Evolutionary conservation across 1,140 invertebrate species (phyloP).

Genomic region (Pseudomyrmex sp.): DNA sequence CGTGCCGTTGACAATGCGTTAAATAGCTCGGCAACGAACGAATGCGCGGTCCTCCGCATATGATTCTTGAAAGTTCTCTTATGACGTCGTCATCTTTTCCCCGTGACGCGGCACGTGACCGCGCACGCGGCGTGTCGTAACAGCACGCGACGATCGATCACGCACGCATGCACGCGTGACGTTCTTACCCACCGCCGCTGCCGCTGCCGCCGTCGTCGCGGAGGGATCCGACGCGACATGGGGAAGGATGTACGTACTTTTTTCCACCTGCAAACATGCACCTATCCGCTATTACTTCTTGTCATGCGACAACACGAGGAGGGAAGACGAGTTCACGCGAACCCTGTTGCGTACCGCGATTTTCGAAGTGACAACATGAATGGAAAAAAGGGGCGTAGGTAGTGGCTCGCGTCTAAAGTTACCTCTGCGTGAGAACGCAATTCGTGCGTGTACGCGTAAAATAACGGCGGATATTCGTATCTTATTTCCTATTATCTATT

Average conservation of each 20-base stretch:
- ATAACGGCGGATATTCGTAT: too few relatives aligned
- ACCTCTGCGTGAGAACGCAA: not conserved
- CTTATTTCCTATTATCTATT: too few relatives aligned
- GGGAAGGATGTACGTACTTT: constrained; percentile 30
- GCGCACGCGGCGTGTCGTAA: constrained; percentile 72
- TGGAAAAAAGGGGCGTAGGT: constrained; percentile 5
- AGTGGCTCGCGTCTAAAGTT: not conserved
- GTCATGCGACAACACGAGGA: not conserved
- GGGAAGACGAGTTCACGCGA: constrained; percentile 1
- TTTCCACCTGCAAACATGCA: constrained; percentile 47
- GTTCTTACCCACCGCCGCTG: not conserved
- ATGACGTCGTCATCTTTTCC: constrained; percentile 59
- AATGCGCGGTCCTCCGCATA: not conserved
- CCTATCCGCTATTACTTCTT: constrained; percentile 10
- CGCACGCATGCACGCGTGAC: constrained; percentile 68
- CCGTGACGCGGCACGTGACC: constrained; percentile 72
- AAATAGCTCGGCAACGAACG: constrained; percentile 6
- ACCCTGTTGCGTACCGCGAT: not conserved
- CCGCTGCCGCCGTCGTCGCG: not conserved
- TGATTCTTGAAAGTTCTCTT: constrained; percentile 69
- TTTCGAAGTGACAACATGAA: constrained; percentile 46
- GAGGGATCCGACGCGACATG: not conserved
- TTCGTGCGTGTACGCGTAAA: too few relatives aligned
- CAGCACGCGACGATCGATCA: constrained; percentile 73
- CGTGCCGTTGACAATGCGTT: not conserved